Conservation (phyloP, 2,113 vertebrate genomes). For the Danionella cerebrum region DNA sequence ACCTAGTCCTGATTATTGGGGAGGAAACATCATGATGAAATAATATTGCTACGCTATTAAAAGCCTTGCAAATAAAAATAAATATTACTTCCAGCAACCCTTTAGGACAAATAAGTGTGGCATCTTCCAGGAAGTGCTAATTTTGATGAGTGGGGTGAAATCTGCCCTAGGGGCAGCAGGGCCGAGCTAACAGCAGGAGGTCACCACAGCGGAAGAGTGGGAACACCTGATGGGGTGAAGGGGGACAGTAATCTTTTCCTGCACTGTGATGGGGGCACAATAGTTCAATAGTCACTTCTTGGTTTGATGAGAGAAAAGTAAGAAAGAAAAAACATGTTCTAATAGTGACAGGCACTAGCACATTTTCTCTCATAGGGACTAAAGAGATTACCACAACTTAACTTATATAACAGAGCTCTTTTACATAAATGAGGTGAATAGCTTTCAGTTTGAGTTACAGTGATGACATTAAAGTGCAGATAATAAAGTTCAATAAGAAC, state of each 20-base stretch:
- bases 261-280: slow-evolving; percentile 10
- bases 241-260: slow-evolving; percentile 23
- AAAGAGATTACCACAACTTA: slow-evolving; percentile 47
- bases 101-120: background rate
- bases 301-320: background rate
- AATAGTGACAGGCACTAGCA: slow-evolving; percentile 11
- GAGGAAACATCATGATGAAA: no score
- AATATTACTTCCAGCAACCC: no score
- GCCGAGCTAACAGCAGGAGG: slow-evolving; percentile 34
- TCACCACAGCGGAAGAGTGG: slow-evolving; percentile 41
- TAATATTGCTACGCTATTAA: no score
- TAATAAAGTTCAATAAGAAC: slow-evolving; percentile 37
- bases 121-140: slow-evolving; percentile 21
- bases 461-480: background rate
- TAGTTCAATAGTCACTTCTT: slow-evolving; percentile 18
- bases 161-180: slow-evolving; percentile 27
- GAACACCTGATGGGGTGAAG: background rate
- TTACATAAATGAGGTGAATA: slow-evolving; percentile 16
- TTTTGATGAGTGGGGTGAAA: slow-evolving; percentile 8
- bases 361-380: background rate
- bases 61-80: no score
- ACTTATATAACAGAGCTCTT: slow-evolving; percentile 47
- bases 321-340: slow-evolving; percentile 1
- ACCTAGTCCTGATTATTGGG: no score
- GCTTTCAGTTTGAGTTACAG: no score